These are phyloP conservation scores for Nyctibius grandis DNA, from an alignment of 2,797 vertebrate species.

Conservation along the genomic window DNA sequence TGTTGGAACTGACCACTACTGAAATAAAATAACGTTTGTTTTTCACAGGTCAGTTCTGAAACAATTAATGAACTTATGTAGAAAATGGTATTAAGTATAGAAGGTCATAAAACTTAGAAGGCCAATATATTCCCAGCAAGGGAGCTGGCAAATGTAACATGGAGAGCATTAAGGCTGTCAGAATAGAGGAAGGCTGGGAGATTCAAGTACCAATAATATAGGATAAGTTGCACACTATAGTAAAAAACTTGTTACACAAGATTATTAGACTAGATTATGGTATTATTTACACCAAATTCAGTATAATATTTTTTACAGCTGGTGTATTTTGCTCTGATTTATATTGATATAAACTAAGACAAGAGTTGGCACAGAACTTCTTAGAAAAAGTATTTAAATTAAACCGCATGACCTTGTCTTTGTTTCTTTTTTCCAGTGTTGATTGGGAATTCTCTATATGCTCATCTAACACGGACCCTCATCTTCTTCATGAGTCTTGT, in stretches of 20 bases:
- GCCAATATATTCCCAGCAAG: not conserved
- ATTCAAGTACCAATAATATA: not conserved
- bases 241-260: not conserved
- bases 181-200: not conserved
- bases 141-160: not conserved
- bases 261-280: not conserved
- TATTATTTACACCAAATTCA: not conserved
- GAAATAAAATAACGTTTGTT: not conserved
- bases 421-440: not conserved
- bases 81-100: not conserved
- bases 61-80: not conserved
- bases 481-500: not conserved
- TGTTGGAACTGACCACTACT: not conserved
- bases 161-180: not conserved
- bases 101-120: not conserved
- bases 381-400: not conserved
- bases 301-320: not conserved
- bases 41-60: not conserved
- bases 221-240: not conserved
- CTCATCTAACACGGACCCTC: not conserved
- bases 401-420: not conserved
- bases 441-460: not conserved
- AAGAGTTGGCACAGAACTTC: not conserved
- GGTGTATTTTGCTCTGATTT: not conserved
- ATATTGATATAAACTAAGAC: not conserved